A percentile compares a stretch with the other conserved stretches of the same genome.
These are phyloP conservation scores for Ochotona curzoniae DNA, from an alignment of 2,113 vertebrate genomes.

Conservation along the genomic window DNA sequence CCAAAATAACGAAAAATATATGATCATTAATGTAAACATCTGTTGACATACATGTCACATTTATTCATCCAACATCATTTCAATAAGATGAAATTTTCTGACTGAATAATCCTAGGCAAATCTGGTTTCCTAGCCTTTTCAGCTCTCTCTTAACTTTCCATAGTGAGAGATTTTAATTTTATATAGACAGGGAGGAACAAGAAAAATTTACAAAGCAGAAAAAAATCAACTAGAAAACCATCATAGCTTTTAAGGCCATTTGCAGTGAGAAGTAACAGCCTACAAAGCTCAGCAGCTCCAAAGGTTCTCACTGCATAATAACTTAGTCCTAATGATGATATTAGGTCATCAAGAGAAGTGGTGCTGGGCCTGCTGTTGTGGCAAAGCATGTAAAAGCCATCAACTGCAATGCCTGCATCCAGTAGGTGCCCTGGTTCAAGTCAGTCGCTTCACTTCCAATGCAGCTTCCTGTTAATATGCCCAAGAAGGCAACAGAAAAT, in stretches of 20 bases:
- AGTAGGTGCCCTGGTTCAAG: too few species aligned
- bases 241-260: neutral
- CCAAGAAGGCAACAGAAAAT: too few species aligned
- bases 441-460: too few species aligned
- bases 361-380: neutral
- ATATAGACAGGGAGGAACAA: neutral
- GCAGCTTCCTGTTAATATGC: too few species aligned
- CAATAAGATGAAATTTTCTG: neutral
- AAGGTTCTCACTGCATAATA: neutral
- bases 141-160: neutral
- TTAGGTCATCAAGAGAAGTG: neutral
- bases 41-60: neutral
- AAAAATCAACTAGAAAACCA: neutral
- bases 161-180: conserved; percentile 41
- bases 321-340: neutral
- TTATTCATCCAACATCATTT: neutral
- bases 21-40: neutral
- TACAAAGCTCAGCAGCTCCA: neutral
- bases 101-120: neutral
- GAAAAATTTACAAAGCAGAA: conserved; percentile 22
- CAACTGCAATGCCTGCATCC: too few species aligned
- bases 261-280: neutral
- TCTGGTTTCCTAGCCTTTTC: neutral
- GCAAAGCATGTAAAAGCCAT: too few species aligned
- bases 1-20: neutral